Evolutionary conservation across 1,140 invertebrate species (phyloP).

Genomic region (Anagrus nilaparvatae): DNA sequence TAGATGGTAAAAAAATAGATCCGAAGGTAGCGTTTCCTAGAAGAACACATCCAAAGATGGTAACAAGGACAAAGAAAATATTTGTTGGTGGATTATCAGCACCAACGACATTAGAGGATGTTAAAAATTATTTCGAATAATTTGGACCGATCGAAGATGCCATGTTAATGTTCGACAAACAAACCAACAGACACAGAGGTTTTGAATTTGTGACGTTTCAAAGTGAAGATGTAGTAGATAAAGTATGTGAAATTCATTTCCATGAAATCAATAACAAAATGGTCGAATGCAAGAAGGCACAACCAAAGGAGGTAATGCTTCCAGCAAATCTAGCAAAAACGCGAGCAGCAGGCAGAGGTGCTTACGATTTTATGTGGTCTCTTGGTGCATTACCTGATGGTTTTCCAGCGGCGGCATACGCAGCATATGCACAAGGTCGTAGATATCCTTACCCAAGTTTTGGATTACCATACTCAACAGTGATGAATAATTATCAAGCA

Average conservation of each 20-base stretch:
- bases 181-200: conserved; percentile 99
- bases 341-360: conserved; percentile 78
- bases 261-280: conserved; percentile 99
- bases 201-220: conserved; percentile 99
- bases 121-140: conserved; percentile 99
- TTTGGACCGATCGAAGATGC: conserved; percentile 99
- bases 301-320: conserved; percentile 99
- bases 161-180: conserved; percentile 99
- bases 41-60: conserved; percentile 99
- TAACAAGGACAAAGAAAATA: conserved; percentile 99
- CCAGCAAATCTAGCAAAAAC: conserved; percentile 89
- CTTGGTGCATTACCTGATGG: conserved; percentile 93
- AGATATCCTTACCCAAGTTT: conserved; percentile 94
- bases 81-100: conserved; percentile 99
- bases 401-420: conserved; percentile 88
- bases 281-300: conserved; percentile 99
- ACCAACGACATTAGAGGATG: conserved; percentile 97
- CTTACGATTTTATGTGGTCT: conserved; percentile 97
- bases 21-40: conserved; percentile 99
- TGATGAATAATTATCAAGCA: conserved; percentile 91
- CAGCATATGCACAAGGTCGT: conserved; percentile 85
- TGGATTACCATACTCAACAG: conserved; percentile 91
- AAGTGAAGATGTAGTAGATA: conserved; percentile 99
- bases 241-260: conserved; percentile 99
- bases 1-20: conserved; percentile 97